A percentile compares a stretch with the other conserved stretches of the same genome.
These are phyloP conservation scores for Eristalis arbustorum DNA, from an alignment of 2,888 invertebrate species.

Conservation along the genomic window DNA sequence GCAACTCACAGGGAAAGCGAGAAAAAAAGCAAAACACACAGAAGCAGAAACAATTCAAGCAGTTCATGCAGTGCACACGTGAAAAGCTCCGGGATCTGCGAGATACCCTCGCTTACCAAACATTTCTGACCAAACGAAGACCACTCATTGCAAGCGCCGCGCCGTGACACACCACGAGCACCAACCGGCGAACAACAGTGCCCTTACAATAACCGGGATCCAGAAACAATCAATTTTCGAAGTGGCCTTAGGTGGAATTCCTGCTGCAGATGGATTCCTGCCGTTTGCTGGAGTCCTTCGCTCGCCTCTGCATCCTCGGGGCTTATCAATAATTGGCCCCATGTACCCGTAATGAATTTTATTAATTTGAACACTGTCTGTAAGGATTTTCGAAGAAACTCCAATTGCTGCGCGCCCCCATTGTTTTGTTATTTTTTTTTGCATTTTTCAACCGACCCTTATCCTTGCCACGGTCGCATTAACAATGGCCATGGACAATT, in stretches of 20 bases:
- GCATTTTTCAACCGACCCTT: neutral
- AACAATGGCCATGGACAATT: neutral
- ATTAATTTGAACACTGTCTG: constrained; percentile 26
- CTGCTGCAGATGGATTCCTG: constrained; percentile 31
- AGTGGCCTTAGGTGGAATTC: constrained; percentile 50
- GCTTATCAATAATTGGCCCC: neutral
- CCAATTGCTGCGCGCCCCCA: neutral
- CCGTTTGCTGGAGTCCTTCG: neutral
- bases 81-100: neutral
- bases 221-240: constrained; percentile 61
- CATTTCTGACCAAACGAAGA: constrained; percentile 16
- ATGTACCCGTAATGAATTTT: neutral
- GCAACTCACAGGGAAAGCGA: neutral
- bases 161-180: constrained; percentile 6
- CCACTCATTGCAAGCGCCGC: neutral
- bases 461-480: neutral
- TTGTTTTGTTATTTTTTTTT: neutral
- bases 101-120: neutral
- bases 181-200: constrained; percentile 30
- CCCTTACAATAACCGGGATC: constrained; percentile 22
- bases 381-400: neutral
- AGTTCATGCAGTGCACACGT: neutral
- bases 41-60: neutral
- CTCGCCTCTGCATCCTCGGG: neutral
- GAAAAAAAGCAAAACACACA: neutral